Percentiles rank a stretch among this genome's conserved stretches.
Conservation (phyloP, 2,888 invertebrate species). For the Hydrotaea diabolus region DNA sequence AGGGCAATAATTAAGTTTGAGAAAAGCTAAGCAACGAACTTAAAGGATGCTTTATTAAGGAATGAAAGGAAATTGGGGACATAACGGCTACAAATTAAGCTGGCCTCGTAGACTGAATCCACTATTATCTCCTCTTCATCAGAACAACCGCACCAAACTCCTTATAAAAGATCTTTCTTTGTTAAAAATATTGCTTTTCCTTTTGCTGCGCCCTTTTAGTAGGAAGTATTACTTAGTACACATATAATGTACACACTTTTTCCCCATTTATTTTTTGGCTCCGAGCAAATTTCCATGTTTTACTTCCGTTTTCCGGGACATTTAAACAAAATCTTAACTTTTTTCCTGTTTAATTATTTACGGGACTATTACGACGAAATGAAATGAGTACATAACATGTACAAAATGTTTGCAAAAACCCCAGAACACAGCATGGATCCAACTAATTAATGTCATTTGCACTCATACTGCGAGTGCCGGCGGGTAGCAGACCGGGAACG, state of each 20-base stretch:
- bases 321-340: constrained; percentile 53
- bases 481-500: not conserved
- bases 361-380: constrained; percentile 25
- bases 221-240: not conserved
- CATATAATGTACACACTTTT: too few species aligned
- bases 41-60: too few species aligned
- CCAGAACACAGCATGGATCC: constrained; percentile 50
- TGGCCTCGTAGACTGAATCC: too few species aligned
- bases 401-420: constrained; percentile 26
- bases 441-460: constrained; percentile 66
- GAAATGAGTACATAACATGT: constrained; percentile 30
- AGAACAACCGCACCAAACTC: too few species aligned
- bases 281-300: constrained; percentile 31
- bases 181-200: not conserved
- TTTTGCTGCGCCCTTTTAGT: not conserved
- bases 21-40: too few species aligned
- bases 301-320: constrained; percentile 57
- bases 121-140: too few species aligned
- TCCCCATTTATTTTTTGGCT: not conserved
- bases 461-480: constrained; percentile 23
- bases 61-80: too few species aligned
- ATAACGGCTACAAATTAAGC: too few species aligned
- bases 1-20: too few species aligned
- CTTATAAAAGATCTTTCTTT: not conserved
- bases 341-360: constrained; percentile 47